Base-by-base conservation (phyloP, 2,888 invertebrate species). In the Cryptophagus acutangulus region DNA sequence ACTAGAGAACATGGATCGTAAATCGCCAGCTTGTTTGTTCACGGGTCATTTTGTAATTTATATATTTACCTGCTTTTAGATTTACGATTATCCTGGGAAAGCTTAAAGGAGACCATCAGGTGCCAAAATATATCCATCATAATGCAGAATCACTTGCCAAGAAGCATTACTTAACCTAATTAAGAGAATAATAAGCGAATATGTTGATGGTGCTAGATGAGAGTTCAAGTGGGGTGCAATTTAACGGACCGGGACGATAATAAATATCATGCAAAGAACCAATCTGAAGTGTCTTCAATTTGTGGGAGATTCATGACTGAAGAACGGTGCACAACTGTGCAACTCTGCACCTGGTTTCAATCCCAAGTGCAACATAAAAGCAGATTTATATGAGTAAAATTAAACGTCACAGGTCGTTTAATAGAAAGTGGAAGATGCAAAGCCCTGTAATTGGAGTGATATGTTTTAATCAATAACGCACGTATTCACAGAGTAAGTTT, bases 1-100 rank as follows among this genome's bases (percentile, higher is more conserved):
- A 44, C 41, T 41, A 39, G 44, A 38, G 38, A 38, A 40, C 38
- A 29, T 26, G 45, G 45, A n/a, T 51, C 49, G 52, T 60, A 60
- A 60, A 60, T 60, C 53, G 53, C 45, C 49, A 33, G 51, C 48
- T 54, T 60, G 61, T 58, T 60, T 60, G 60, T 59, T 58, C 51
- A 46, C 57, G 52, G 60, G 62, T 59, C 60, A 62, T 62, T 61
- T 61, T 47, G 55, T 52, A 59, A 62, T 61, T 62, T 62, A 62
- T 62, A 59, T 59, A 59, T 59, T 58, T 59, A 54, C 58, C 44
- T 48, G 46, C 36, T 47, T 38, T 36, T 33, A 47, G 55, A 60
- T 60, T 59, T 59, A 60, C 54, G 38, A 39, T 51, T 44, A 25
- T 33, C 26, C 36, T 26, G 10, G n/a, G 12, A 26, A 26, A 12